Evolutionary conservation across 2,113 vertebrate species (phyloP), one percentile per base, ranked within the genome.

Genomic region (Gila orcuttii): DNA sequence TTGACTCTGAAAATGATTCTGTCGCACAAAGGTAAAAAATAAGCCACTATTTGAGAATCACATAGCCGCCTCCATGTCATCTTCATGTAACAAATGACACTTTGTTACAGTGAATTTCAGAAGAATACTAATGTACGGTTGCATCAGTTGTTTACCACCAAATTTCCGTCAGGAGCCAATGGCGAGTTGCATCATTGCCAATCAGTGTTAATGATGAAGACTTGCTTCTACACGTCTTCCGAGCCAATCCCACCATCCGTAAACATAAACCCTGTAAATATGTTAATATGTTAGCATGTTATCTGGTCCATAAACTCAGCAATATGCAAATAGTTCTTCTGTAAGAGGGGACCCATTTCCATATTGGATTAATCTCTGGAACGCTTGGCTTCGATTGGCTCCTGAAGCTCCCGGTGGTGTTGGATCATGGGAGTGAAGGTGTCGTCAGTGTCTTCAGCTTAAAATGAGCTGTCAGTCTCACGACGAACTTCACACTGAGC

Each of bases 131-230:
- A 86, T 91, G 90, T 82, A 93, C 79, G 79, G 92, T 95, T 95
- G 95, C 95, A 95, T 95, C 95, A 95, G 86, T 95, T 95, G 95
- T 95, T 95, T 95, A 95, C 94, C 83, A 90, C 28, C 68, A 82
- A 93, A 94, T 94, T 95, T 94, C 93, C 94, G 87, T 93, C 92
- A 92, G 92, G 88, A 93, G 84, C 89, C 91, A 82, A 92, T 85
- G 84, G 85, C 91, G 89, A 84, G 91, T 95, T 95, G 94, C 94
- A 94, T 95, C 95, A 95, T 76, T 93, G 91, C 86, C 92, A 88
- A 94, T 95, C 89, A 33, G 84, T 87, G 91, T 87, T 83, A 93
- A 92, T 80, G 90, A 92, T 90, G 86, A 90, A 9, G 74, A 83
- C 89, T 89, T 92, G 89, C 88, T 88, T 88, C 87, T 75, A 89